Percentiles rank a stretch among this genome's conserved stretches.
Conservation (phyloP, 1,140 invertebrate species). For the Tetraneura akinire region DNA sequence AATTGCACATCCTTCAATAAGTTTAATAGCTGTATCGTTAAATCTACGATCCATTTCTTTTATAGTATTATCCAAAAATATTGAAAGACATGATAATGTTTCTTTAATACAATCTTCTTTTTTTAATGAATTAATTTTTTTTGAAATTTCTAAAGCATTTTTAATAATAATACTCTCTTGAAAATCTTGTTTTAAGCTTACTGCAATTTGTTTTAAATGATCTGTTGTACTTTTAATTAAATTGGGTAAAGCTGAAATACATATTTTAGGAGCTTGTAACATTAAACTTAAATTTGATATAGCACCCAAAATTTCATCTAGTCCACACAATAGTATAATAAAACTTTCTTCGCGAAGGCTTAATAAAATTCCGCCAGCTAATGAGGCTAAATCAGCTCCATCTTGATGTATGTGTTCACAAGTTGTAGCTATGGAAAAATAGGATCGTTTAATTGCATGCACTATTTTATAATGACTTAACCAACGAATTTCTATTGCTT, state of each 20-base stretch:
- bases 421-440: slow-evolving; percentile 18
- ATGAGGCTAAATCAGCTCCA: slow-evolving; percentile 1
- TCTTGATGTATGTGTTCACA: slow-evolving; percentile 29
- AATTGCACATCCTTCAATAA: slow-evolving; percentile 6
- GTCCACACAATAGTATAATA: neutral
- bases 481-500: slow-evolving; percentile 15
- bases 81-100: neutral
- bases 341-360: slow-evolving; percentile 27
- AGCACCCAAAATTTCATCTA: slow-evolving; percentile 5
- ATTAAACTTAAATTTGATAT: slow-evolving; percentile 34
- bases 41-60: neutral
- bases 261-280: neutral
- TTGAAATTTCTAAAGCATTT: neutral
- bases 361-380: neutral
- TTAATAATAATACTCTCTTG: neutral
- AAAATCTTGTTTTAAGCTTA: slow-evolving; percentile 4
- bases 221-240: slow-evolving; percentile 29
- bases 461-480: neutral
- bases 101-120: neutral
- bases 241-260: slow-evolving; percentile 28
- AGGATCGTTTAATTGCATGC: neutral
- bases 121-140: slow-evolving; percentile 8
- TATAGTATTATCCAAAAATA: neutral
- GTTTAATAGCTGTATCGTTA: neutral
- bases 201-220: too few relatives aligned